Conservation (phyloP, 2,113 vertebrate genomes). For the Pelvicachromis taeniatus region DNA sequence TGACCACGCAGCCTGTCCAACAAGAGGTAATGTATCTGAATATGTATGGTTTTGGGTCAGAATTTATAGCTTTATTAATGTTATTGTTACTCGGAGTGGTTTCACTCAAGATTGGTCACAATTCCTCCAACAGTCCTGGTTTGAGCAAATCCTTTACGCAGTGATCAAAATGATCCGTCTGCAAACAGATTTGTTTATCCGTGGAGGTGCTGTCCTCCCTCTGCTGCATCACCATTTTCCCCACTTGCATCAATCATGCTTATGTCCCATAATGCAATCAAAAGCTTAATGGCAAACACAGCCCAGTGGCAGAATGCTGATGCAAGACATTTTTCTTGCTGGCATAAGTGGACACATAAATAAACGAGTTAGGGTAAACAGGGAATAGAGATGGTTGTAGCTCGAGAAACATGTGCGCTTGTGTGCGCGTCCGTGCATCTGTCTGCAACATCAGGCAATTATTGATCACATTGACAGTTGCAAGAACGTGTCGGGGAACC, state of each 20-base stretch:
- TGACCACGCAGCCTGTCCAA: not conserved
- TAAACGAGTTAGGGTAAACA: constrained; percentile 63
- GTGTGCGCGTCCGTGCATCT: not conserved
- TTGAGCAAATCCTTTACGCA: not conserved
- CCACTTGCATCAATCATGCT: constrained; percentile 68
- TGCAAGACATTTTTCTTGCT: constrained; percentile 59
- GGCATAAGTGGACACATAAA: constrained; percentile 57
- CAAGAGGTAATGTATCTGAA: not conserved
- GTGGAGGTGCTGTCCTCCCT: constrained; percentile 7
- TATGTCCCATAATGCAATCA: constrained; percentile 71
- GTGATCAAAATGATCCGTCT: constrained; percentile 21
- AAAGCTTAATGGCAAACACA: constrained; percentile 65
- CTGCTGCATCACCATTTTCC: constrained; percentile 41
- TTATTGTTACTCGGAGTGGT: not conserved
- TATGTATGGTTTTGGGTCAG: not conserved
- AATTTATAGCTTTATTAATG: not conserved
- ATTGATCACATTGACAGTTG: constrained; percentile 56
- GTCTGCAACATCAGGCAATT: constrained; percentile 23
- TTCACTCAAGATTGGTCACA: not conserved
- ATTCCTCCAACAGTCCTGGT: not conserved
- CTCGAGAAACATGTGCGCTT: not conserved
- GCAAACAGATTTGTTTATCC: constrained; percentile 28
- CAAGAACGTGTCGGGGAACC: constrained; percentile 15
- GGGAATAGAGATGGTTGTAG: constrained; percentile 13
- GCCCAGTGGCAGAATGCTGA: constrained; percentile 60